Evolutionary conservation across 2,113 vertebrate species (phyloP).

Genomic region (Neolamprologus modestus): DNA sequence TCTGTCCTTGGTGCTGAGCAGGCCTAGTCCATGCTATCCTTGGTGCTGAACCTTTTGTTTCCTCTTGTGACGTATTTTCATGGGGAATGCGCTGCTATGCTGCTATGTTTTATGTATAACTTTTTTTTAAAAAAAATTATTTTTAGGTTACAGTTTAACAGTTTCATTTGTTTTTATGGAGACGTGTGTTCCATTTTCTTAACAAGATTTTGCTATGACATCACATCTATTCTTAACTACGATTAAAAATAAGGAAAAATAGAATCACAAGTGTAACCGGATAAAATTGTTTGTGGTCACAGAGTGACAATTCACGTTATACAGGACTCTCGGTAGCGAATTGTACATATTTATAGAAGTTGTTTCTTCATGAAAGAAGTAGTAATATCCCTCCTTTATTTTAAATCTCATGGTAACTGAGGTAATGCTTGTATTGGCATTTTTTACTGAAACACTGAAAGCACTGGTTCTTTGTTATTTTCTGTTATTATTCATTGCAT

Average conservation of each 20-base stretch:
- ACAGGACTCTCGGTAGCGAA: not conserved
- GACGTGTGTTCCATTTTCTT: rapidly evolving
- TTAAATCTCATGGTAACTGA: not conserved
- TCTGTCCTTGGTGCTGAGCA: constrained; percentile 28
- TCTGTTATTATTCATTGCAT: not conserved
- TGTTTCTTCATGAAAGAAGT: not conserved
- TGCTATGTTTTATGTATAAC: not conserved
- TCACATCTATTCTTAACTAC: not conserved
- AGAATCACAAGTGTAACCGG: not conserved
- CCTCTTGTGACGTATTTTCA: not conserved
- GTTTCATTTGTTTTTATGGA: not conserved
- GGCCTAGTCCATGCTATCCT: not conserved
- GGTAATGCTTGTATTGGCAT: not conserved
- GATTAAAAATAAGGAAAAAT: not conserved
- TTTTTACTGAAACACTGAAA: not conserved
- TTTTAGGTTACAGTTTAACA: rapidly evolving
- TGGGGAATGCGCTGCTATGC: rapidly evolving
- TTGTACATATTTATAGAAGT: not conserved
- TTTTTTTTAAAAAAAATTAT: not conserved
- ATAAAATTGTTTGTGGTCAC: not conserved
- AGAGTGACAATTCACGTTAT: not conserved
- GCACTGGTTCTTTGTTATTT: not conserved
- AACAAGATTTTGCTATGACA: not conserved
- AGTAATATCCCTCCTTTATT: not conserved
- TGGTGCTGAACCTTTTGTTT: rapidly evolving